Conservation (phyloP, 2,113 vertebrate species). For the Labeo rohita region DNA sequence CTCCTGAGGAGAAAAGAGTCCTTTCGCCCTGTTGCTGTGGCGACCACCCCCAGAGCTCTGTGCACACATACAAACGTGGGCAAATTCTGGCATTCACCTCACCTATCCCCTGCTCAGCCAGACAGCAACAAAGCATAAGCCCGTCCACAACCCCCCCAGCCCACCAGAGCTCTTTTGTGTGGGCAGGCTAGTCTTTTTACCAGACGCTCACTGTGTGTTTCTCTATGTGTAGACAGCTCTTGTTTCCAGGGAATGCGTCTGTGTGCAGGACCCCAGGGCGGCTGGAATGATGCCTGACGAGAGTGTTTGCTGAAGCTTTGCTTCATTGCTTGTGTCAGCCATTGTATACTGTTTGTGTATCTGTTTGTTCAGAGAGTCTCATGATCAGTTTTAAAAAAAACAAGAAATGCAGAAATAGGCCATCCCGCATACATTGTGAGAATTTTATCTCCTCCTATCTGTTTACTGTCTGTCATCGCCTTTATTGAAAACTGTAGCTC, state of each 20-base stretch:
- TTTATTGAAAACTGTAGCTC: background rate
- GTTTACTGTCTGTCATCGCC: background rate
- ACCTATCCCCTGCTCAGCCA: constrained; percentile 21
- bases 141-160: constrained; percentile 25
- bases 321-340: background rate
- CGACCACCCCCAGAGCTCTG: constrained; percentile 2
- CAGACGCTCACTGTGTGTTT: constrained; percentile 30
- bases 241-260: constrained; percentile 44
- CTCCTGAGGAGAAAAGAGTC: background rate
- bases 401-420: background rate
- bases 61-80: constrained; percentile 29
- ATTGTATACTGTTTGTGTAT: background rate
- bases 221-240: constrained; percentile 33
- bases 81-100: constrained; percentile 37
- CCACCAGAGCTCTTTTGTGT: constrained; percentile 30
- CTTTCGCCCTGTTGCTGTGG: constrained; percentile 23
- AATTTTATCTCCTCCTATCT: background rate
- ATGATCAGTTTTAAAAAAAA: background rate
- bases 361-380: background rate
- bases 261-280: constrained; percentile 31
- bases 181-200: constrained; percentile 35
- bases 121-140: constrained; percentile 36
- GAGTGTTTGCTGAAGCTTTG: constrained; percentile 19
- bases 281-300: constrained; percentile 37
- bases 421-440: background rate